A percentile compares a stretch with the other conserved stretches of the same genome.
phyloP scores from a whole-genome alignment of 2,113 vertebrate genomes.

The Apodemus speciosus region DNA sequence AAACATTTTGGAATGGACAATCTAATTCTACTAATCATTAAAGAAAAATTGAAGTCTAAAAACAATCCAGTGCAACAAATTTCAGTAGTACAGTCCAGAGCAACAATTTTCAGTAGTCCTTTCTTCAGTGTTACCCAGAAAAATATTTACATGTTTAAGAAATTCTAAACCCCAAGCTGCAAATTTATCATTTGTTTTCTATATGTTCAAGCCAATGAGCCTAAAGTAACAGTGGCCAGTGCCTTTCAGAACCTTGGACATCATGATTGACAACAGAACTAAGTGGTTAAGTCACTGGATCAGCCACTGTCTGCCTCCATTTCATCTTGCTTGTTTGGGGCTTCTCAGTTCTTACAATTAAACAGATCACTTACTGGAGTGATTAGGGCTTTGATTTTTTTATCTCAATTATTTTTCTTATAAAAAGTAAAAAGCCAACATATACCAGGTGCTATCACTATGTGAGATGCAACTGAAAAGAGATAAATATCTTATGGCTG shows the following conservation, averaged over 20 bases:
- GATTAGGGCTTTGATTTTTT: slow-evolving; percentile 61
- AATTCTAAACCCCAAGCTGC: slow-evolving; percentile 5
- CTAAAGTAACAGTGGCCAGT: not conserved
- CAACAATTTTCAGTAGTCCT: slow-evolving; percentile 72
- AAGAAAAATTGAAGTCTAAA: slow-evolving; percentile 59
- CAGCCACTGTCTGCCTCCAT: slow-evolving; percentile 23
- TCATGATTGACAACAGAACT: not conserved
- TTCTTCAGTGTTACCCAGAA: slow-evolving; percentile 66
- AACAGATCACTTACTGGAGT: slow-evolving; percentile 15
- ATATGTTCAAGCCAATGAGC: not conserved
- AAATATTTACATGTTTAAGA: slow-evolving; percentile 43
- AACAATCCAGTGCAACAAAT: slow-evolving; percentile 61
- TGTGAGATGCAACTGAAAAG: slow-evolving; percentile 60
- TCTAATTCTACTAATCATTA: slow-evolving; percentile 60
- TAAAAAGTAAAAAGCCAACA: slow-evolving; percentile 68
- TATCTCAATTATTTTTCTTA: slow-evolving; percentile 65
- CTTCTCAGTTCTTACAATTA: slow-evolving; percentile 48
- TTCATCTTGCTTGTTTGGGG: slow-evolving; percentile 18
- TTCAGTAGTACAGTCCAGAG: slow-evolving; percentile 72
- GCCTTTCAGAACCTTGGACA: slow-evolving; percentile 11
- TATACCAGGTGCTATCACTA: slow-evolving; percentile 54
- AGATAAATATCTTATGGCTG: slow-evolving; percentile 59
- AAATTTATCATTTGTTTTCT: slow-evolving; percentile 3
- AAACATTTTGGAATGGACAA: slow-evolving; percentile 71
- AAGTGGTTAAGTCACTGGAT: not conserved